These are phyloP conservation scores for Brachionus plicatilis DNA, from an alignment of 1,140 invertebrate genomes.

Conservation along the genomic window DNA sequence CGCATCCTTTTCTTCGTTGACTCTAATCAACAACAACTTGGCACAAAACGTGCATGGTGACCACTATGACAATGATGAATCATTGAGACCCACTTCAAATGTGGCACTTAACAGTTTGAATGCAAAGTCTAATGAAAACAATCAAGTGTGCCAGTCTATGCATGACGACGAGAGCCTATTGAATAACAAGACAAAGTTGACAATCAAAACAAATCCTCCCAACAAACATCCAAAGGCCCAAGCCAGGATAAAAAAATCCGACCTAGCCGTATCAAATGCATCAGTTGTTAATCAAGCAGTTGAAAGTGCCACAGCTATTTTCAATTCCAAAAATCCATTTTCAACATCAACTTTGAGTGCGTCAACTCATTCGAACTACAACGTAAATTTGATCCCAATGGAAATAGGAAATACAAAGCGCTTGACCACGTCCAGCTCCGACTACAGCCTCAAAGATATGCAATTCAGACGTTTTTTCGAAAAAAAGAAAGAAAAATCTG, in stretches of 20 bases:
- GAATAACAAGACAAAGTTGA: not conserved
- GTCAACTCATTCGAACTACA: constrained; percentile 26
- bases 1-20: not conserved
- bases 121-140: not conserved
- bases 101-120: not conserved
- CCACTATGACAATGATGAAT: not conserved
- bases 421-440: not conserved
- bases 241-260: not conserved
- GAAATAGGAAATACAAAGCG: not conserved
- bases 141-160: not conserved
- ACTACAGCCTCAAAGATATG: not conserved
- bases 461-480: not conserved
- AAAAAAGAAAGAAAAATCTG: not conserved
- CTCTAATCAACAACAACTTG: not conserved
- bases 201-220: not conserved
- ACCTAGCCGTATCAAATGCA: constrained; percentile 23
- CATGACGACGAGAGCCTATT: not conserved
- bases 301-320: not conserved
- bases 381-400: constrained; percentile 21
- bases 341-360: not conserved
- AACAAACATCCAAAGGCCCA: not conserved
- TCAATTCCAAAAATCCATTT: constrained; percentile 1
- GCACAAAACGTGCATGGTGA: not conserved
- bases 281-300: constrained; percentile 14
- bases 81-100: not conserved